Conservation (phyloP, 1,140 invertebrate species). For the Drosophila gunungcola region DNA sequence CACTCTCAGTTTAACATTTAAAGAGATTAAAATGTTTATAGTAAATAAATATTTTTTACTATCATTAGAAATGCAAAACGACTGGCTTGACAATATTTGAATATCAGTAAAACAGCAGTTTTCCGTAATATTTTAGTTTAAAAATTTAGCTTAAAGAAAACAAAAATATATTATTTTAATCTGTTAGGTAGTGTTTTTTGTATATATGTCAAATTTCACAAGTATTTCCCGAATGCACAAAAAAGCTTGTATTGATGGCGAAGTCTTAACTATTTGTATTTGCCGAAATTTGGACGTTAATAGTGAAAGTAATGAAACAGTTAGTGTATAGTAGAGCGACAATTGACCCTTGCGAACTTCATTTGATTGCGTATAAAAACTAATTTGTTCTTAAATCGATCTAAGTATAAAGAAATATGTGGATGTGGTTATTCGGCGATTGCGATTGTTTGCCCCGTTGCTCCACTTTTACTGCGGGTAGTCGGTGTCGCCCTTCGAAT, state of each 20-base stretch:
- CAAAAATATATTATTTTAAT: too few relatives aligned
- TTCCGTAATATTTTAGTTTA: too few relatives aligned
- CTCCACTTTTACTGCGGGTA: conserved; percentile 53
- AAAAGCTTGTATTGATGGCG: conserved; percentile 24
- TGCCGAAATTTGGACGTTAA: conserved; percentile 28
- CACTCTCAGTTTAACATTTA: too few relatives aligned
- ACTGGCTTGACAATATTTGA: too few relatives aligned
- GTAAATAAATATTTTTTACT: too few relatives aligned
- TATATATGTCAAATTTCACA: background rate
- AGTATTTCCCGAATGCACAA: background rate
- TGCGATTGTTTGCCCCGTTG: conserved; percentile 25
- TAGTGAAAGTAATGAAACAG: conserved; percentile 16
- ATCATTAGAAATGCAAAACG: too few relatives aligned
- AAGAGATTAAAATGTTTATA: too few relatives aligned
- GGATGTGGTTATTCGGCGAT: conserved; percentile 59
- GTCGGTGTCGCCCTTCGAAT: conserved; percentile 87
- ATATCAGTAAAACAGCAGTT: too few relatives aligned
- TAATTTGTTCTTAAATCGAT: conserved; percentile 78
- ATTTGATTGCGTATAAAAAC: conserved; percentile 47
- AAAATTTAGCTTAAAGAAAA: too few relatives aligned
- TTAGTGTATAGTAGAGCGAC: conserved; percentile 36
- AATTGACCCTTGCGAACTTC: conserved; percentile 45
- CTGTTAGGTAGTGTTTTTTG: too few relatives aligned
- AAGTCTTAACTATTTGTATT: conserved; percentile 71
- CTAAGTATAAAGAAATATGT: conserved; percentile 50